Conservation (phyloP, 2,797 vertebrate species). For the Antrozous pallidus region DNA sequence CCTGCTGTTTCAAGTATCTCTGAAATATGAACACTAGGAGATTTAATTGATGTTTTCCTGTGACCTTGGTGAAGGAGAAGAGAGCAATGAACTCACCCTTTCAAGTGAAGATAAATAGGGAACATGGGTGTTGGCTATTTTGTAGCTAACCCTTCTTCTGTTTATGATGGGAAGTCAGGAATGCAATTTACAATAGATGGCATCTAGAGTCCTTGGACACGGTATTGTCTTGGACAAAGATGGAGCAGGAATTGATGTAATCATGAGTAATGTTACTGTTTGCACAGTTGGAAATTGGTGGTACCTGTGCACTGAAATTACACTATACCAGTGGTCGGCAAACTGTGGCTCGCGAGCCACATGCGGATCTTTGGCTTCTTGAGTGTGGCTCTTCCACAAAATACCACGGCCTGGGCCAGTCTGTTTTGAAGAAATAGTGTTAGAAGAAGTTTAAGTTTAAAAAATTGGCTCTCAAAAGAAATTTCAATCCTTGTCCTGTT, state of each 20-base stretch:
- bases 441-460: no score
- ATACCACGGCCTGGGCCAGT: no score
- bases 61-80: slow-evolving; percentile 73
- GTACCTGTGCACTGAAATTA: background rate
- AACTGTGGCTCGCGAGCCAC: no score
- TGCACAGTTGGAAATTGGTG: background rate
- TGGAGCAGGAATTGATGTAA: background rate
- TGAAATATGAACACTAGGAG: slow-evolving; percentile 69
- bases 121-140: slow-evolving; percentile 24
- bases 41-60: slow-evolving; percentile 67
- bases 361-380: no score
- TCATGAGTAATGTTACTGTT: background rate
- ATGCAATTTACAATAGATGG: background rate
- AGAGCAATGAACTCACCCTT: slow-evolving; percentile 63
- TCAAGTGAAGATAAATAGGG: slow-evolving; percentile 58
- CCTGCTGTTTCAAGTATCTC: slow-evolving; percentile 57
- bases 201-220: background rate
- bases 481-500: no score
- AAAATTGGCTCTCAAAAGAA: no score
- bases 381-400: no score
- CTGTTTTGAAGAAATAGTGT: no score
- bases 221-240: background rate
- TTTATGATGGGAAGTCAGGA: slow-evolving; percentile 39
- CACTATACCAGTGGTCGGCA: no score
- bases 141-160: slow-evolving; percentile 45